A percentile compares a stretch with the other conserved stretches of the same genome.
phyloP scores from a whole-genome alignment of 2,888 invertebrate species.

The Papilio protenor region DNA sequence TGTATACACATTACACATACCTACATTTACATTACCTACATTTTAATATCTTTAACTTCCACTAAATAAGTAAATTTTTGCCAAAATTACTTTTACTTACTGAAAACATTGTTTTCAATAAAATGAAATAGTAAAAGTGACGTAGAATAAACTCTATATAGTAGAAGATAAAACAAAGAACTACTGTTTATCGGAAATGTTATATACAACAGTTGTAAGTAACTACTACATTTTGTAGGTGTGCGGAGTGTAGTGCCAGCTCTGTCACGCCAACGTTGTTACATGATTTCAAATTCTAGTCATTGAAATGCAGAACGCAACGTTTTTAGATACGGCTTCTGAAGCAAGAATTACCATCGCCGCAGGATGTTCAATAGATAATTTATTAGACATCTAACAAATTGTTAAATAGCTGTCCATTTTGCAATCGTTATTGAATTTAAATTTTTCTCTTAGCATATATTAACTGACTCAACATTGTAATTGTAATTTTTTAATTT shows the following conservation, averaged over 20 bases:
- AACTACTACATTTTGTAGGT: background rate
- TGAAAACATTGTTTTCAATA: background rate
- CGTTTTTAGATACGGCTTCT: background rate
- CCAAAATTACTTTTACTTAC: no score
- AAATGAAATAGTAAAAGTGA: background rate
- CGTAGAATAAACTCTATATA: background rate
- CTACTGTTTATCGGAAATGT: background rate
- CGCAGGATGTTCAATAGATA: background rate
- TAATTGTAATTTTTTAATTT: background rate
- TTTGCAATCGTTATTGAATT: background rate
- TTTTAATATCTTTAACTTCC: no score
- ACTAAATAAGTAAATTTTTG: no score
- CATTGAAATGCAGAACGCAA: conserved; percentile 6
- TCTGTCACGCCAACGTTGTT: conserved; percentile 8
- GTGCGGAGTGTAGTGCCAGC: background rate
- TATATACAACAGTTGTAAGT: background rate
- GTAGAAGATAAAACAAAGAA: background rate
- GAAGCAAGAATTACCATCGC: conserved; percentile 2
- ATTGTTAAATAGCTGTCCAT: background rate
- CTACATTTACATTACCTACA: background rate
- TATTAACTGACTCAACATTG: background rate
- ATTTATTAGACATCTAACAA: background rate
- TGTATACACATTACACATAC: background rate
- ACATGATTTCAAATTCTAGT: conserved; percentile 6
- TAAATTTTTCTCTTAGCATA: background rate